Evolutionary conservation across 2,888 invertebrate species (phyloP).

Genomic region (Dryobota labecula): DNA sequence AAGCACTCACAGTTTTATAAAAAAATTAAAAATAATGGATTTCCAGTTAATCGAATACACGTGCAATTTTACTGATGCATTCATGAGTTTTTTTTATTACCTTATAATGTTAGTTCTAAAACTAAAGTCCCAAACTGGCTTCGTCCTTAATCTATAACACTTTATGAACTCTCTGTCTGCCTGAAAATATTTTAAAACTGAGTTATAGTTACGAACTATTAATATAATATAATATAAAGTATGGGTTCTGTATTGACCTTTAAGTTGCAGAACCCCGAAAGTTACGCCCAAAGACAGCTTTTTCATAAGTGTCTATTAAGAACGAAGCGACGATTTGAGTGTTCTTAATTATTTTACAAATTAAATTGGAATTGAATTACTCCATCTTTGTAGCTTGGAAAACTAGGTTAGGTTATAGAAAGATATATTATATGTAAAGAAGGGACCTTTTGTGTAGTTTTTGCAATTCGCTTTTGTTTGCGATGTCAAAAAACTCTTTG

Average conservation of each 20-base stretch:
- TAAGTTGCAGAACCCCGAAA: background rate
- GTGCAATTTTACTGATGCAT: background rate
- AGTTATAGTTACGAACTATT: too few species aligned
- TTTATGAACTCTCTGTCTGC: background rate
- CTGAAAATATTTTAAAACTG: too few species aligned
- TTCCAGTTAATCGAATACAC: background rate
- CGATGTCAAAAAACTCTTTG: slow-evolving; percentile 33
- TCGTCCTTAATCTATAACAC: background rate
- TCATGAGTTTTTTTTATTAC: too few species aligned
- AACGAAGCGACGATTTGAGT: slow-evolving; percentile 3
- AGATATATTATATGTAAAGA: slow-evolving; percentile 74
- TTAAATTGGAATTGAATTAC: slow-evolving; percentile 26
- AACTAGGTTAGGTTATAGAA: slow-evolving; percentile 64
- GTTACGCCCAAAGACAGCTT: background rate
- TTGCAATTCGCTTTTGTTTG: slow-evolving; percentile 55
- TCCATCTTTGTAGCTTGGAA: slow-evolving; percentile 24
- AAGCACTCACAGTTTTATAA: background rate
- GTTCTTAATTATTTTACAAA: slow-evolving; percentile 10
- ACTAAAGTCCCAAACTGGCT: too few species aligned
- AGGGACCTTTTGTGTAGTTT: slow-evolving; percentile 78
- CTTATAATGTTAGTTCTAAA: background rate
- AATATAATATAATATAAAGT: too few species aligned
- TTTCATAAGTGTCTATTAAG: slow-evolving; percentile 2
- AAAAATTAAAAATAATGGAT: background rate
- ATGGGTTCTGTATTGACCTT: background rate